Conservation (phyloP, 2,797 vertebrate genomes). For the Chloroceryle amazona region DNA sequence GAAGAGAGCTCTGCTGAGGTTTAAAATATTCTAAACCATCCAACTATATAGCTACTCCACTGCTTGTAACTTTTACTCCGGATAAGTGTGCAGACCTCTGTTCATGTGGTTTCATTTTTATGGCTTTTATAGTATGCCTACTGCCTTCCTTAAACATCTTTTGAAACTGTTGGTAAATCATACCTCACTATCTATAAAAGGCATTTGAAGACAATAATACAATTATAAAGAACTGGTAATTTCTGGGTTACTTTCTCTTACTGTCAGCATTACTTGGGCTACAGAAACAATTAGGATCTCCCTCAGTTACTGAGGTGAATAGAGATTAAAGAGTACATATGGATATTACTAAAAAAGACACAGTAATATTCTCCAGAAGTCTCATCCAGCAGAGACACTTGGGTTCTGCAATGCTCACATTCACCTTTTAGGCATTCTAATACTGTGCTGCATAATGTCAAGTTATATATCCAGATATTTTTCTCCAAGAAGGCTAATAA, state of each 20-base stretch:
- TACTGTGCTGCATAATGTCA: neutral
- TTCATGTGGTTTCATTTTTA: constrained; percentile 39
- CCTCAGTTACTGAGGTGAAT: neutral
- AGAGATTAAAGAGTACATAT: neutral
- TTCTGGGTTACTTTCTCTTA: neutral
- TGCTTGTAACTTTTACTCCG: constrained; percentile 47
- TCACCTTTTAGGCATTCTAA: constrained; percentile 19
- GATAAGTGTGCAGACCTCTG: constrained; percentile 22
- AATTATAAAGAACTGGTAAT: neutral
- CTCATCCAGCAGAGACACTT: neutral
- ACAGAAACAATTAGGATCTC: neutral
- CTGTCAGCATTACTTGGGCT: neutral
- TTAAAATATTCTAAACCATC: constrained; percentile 56
- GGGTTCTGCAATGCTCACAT: neutral
- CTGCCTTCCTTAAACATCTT: constrained; percentile 38
- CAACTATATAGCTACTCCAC: neutral
- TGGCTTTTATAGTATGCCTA: constrained; percentile 12
- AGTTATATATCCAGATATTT: constrained; percentile 3
- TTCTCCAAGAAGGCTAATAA: constrained; percentile 24
- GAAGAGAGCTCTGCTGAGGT: constrained; percentile 2
- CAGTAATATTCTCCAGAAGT: neutral
- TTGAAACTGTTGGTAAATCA: constrained; percentile 42
- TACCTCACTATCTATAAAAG: neutral
- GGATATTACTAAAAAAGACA: neutral
- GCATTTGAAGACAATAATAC: neutral